phyloP scores from a whole-genome alignment of 2,113 vertebrate genomes.

The Bubo bubo region DNA sequence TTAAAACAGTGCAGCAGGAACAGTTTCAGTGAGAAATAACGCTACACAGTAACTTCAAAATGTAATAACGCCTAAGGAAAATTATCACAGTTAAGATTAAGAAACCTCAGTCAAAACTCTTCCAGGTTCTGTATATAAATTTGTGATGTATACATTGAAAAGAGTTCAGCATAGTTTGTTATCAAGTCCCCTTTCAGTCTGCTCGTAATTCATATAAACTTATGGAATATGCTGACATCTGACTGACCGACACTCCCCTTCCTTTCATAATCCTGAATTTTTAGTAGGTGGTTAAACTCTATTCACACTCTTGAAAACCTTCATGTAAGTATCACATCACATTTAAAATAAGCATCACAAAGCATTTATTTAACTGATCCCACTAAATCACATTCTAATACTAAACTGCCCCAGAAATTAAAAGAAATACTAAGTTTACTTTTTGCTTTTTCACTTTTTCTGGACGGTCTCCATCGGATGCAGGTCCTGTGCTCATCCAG shows the following conservation, averaged over 20 bases:
- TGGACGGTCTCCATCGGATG: constrained; percentile 95
- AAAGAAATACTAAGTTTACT: constrained; percentile 77
- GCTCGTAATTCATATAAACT: background rate
- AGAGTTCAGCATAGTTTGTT: background rate
- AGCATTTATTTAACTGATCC: background rate
- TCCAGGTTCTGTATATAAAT: background rate
- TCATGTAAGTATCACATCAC: background rate
- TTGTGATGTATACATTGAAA: background rate
- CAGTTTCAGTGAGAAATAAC: background rate
- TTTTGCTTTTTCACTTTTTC: constrained; percentile 97
- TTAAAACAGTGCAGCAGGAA: background rate
- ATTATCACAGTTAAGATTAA: background rate
- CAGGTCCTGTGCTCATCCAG: constrained; percentile 96
- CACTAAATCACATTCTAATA: background rate
- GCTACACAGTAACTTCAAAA: background rate
- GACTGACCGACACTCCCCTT: background rate
- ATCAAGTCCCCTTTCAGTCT: background rate
- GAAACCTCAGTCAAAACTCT: background rate
- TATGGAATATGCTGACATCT: background rate
- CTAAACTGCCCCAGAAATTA: background rate
- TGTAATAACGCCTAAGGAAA: background rate
- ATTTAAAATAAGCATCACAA: background rate
- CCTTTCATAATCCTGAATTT: background rate
- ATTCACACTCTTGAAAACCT: background rate
- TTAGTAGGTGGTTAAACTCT: background rate